These are phyloP conservation scores for Meta bourneti DNA, from an alignment of 2,888 invertebrate genomes.

Conservation along the genomic window DNA sequence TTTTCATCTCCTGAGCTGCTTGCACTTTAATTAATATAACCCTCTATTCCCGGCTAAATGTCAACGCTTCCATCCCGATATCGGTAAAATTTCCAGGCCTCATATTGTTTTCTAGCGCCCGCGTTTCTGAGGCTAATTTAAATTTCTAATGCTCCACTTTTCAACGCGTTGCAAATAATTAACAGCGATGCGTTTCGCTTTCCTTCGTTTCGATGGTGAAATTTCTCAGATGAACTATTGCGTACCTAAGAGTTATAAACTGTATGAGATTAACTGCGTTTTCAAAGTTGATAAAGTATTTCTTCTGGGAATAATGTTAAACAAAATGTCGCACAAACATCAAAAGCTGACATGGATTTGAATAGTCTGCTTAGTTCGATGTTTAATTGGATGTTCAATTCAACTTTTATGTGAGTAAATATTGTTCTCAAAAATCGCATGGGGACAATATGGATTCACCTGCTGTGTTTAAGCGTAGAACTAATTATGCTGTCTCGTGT, in stretches of 20 bases:
- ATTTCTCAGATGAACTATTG: not conserved
- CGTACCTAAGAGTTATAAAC: conserved; percentile 17
- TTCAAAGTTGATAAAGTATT: not conserved
- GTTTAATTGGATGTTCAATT: too few species aligned
- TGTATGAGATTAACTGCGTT: conserved; percentile 19
- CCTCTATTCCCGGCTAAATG: not conserved
- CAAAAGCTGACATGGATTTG: too few species aligned
- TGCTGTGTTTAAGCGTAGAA: too few species aligned
- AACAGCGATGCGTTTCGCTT: not conserved
- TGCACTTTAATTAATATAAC: conserved; percentile 21
- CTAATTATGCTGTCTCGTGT: too few species aligned
- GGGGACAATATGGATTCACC: too few species aligned
- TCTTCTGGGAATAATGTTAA: too few species aligned
- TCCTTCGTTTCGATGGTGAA: not conserved
- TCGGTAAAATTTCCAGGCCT: conserved; percentile 11
- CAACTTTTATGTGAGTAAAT: too few species aligned
- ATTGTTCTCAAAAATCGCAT: too few species aligned
- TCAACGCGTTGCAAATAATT: conserved; percentile 17
- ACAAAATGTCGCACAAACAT: too few species aligned
- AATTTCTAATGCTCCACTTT: conserved; percentile 36
- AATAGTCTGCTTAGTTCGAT: too few species aligned
- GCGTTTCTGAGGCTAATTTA: conserved; percentile 13
- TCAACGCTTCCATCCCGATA: not conserved
- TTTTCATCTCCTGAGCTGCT: not conserved
- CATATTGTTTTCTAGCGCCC: not conserved